Evolutionary conservation across 2,888 invertebrate species (phyloP).

Genomic region (Dione vanillae): DNA sequence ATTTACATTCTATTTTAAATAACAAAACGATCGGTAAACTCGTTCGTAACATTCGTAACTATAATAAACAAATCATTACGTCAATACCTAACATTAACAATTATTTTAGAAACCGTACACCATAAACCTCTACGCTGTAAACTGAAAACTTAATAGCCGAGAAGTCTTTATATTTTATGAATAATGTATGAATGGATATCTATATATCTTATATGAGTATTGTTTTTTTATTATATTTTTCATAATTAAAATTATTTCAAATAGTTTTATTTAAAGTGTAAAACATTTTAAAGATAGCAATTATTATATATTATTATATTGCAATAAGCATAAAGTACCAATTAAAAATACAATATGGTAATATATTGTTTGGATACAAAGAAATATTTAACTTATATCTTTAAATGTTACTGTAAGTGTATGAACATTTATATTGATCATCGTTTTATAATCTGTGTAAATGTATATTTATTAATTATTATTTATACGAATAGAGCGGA

Average conservation of each 20-base stretch:
- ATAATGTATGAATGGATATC: conserved; percentile 4
- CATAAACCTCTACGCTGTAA: conserved; percentile 20
- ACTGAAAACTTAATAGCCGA: conserved; percentile 18
- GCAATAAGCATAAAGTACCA: neutral
- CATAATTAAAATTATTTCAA: neutral
- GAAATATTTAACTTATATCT: no score
- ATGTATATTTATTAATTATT: no score
- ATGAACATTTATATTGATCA: no score
- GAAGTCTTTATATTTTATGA: conserved; percentile 3
- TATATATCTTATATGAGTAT: neutral
- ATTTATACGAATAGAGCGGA: no score
- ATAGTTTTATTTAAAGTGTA: neutral
- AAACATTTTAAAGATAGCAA: neutral
- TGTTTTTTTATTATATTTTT: neutral
- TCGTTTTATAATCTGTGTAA: no score
- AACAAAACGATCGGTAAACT: conserved; percentile 9
- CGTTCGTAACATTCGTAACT: conserved; percentile 14
- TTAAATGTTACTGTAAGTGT: no score
- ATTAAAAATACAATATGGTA: no score
- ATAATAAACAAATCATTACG: conserved; percentile 22
- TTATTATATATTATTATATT: neutral
- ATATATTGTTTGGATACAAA: no score
- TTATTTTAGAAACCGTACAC: conserved; percentile 24
- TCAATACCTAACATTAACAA: conserved; percentile 16
- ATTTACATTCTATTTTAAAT: conserved; percentile 8